These are phyloP conservation scores for Tenthredo amoena DNA, from an alignment of 2,888 invertebrate genomes.

Conservation along the genomic window DNA sequence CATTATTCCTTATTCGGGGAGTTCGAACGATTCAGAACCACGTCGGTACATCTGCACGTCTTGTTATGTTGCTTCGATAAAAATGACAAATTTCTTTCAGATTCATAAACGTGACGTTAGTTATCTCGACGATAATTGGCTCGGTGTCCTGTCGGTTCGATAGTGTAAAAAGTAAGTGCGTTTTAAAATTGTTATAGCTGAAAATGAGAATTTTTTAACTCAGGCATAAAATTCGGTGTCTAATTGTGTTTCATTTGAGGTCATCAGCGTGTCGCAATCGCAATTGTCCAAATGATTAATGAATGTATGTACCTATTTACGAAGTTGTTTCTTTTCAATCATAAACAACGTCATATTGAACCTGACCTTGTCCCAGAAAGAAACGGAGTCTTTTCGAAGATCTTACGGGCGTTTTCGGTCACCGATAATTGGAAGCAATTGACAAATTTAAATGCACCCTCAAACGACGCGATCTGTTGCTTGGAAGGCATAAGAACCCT, in stretches of 20 bases:
- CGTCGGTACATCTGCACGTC: background rate
- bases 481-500: conserved; percentile 57
- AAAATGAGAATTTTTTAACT: background rate
- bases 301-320: background rate
- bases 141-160: background rate
- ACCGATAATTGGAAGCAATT: conserved; percentile 54
- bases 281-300: background rate
- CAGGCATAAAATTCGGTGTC: background rate
- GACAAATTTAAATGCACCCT: conserved; percentile 52
- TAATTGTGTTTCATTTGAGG: background rate
- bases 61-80: background rate
- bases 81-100: conserved; percentile 11
- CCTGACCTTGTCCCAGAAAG: conserved; percentile 37
- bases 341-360: conserved; percentile 16
- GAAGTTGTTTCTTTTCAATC: background rate
- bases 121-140: conserved; percentile 5
- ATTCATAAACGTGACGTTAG: background rate
- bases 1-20: background rate
- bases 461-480: conserved; percentile 56
- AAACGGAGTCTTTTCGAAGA: conserved; percentile 30
- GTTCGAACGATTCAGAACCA: background rate
- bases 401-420: conserved; percentile 46
- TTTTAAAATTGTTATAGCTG: background rate
- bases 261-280: background rate
- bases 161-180: conserved; percentile 37